These are phyloP conservation scores for Scylla paramamosain DNA, from an alignment of 1,140 invertebrate species.

Conservation along the genomic window DNA sequence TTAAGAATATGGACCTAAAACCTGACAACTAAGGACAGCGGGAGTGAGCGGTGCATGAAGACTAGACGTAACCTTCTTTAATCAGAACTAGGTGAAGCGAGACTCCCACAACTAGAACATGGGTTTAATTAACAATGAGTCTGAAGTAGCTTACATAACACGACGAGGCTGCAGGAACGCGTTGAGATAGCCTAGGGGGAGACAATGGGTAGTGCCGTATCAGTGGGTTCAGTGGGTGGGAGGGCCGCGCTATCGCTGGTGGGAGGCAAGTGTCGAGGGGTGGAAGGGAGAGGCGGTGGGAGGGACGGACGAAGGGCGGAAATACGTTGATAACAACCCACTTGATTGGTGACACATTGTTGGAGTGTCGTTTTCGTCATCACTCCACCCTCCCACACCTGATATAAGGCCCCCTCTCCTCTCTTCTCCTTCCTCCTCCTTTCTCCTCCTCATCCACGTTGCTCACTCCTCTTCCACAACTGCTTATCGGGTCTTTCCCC, in stretches of 20 bases:
- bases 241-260: constrained; percentile 33
- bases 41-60: too few relatives aligned
- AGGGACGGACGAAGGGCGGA: constrained; percentile 44
- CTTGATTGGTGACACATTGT: constrained; percentile 51
- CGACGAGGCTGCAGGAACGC: too few relatives aligned
- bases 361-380: neutral
- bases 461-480: neutral
- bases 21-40: too few relatives aligned
- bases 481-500: neutral
- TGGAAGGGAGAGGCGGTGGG: neutral
- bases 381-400: constrained; percentile 27
- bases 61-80: too few relatives aligned
- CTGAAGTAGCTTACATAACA: too few relatives aligned
- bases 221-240: neutral
- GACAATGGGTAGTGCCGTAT: neutral
- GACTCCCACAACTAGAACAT: too few relatives aligned
- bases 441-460: neutral
- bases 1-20: too few relatives aligned
- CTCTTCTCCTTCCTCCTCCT: neutral
- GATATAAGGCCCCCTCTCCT: neutral
- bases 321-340: constrained; percentile 41
- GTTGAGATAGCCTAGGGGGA: neutral
- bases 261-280: constrained; percentile 13
- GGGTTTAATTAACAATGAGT: too few relatives aligned
- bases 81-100: too few relatives aligned